Evolutionary conservation across 2,888 invertebrate species (phyloP), one percentile per base, ranked within the genome.

Genomic region (Drosophila rubida): DNA sequence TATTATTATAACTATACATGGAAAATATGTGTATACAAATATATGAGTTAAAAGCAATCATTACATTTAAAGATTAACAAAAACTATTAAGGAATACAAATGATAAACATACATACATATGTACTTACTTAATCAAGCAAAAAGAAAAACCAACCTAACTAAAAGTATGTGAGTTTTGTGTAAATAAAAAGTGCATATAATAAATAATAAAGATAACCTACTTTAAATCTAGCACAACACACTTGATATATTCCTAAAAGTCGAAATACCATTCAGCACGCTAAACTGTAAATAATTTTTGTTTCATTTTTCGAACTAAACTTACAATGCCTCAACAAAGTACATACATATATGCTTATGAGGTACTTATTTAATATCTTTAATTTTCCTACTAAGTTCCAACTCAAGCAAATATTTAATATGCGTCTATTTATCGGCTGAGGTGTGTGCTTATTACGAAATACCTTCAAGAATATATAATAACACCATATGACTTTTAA

Each of bases 401-500:
- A 80, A 69, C 49, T 74, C 62, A 63, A 49, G n/a, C 32, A 32
- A 66, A 37, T 65, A 69, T 41, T 60, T 58, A 55, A 71, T 53
- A 76, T 78, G 64, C 81, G 69, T 80, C 78, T 57, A 76, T 57
- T 48, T 50, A 39, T 53, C 42, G 27, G 58, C 69, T 76, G 77
- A 77, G 61, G 30, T 76, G 60, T 84, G 78, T 84, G 87, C 87
- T 82, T 87, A 78, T 72, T 82, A 87, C 69, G 72, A 87, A 84
- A 75, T 81, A 82, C 78, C 68, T 81, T 87, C 85, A 87, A 42
- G 69, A 87, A 74, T 75, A 78, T 80, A 81, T 81, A 75, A 81
- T 78, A 84, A 84, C 84, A 81, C 78, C 87, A 87, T 87, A 81
- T 81, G 87, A 87, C 81, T 84, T 82, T 87, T 87, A 82, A 79